Base-by-base conservation (phyloP, 2,113 vertebrate species). In the Percina caprodes region DNA sequence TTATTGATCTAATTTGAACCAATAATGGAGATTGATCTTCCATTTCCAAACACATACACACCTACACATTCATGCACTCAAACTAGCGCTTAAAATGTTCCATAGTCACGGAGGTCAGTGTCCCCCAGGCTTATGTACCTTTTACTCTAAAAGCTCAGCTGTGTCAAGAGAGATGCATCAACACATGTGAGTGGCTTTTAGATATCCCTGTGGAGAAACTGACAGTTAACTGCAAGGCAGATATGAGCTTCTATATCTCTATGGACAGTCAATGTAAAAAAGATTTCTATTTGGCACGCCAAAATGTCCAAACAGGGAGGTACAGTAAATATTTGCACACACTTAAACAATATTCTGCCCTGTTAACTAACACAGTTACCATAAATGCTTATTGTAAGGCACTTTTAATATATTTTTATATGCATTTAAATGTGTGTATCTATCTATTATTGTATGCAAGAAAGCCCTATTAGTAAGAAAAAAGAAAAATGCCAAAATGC, bases 151-250 rank as follows among this genome's bases (percentile, higher is more conserved):
- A 91, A 93, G 93, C 90, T 87, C 42, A n/a, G 76, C 80, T 69
- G 63, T 80, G 81, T 88, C 86, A 83, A 26, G 82, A 85, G 78
- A 54, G 69, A 89, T 83, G 69, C 89, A 85, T 54, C 9, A 46
- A 89, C 87, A 92, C 89, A 79, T 74, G 82, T 77, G 82, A 93
- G 89, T 90, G 89, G 89, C 92, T 93, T 92, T 94, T 91, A 92
- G 82, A 83, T 46, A 80, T 92, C 91, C 89, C 92, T 69, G 63
- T 77, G 89, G 92, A 83, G 71, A 77, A 72, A 80, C 88, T 79
- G 88, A 85, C 85, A 83, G 82, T 83, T 75, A 80, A 89, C 87
- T 77, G 90, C 80, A 68, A 70, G 69, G 30, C 83, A 86, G 88
- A 89, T 75, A 84, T 77, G 74, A 88, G 81, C 86, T 52, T 75